Evolutionary conservation across 2,797 vertebrate genomes (phyloP).

Genomic region (Sebastes elongatus): DNA sequence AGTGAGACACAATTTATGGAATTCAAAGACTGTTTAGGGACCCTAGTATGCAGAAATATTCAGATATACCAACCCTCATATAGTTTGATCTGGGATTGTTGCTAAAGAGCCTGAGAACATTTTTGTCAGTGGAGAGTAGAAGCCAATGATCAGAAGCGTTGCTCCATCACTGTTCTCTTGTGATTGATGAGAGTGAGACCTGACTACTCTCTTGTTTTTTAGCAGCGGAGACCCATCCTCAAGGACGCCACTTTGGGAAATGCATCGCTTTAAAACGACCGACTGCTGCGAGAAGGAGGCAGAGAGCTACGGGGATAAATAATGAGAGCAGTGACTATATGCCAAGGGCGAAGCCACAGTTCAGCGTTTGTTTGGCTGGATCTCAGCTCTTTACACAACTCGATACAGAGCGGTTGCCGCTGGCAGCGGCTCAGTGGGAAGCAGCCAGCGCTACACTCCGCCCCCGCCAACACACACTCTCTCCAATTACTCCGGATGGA

Average conservation of each 20-base stretch:
- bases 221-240: background rate
- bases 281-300: constrained; percentile 2
- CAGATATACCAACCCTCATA: background rate
- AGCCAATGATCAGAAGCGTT: background rate
- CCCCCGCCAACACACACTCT: constrained; percentile 32
- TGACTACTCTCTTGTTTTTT: background rate
- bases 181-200: background rate
- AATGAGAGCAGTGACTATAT: constrained; percentile 46
- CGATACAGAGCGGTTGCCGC: constrained; percentile 55
- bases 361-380: constrained; percentile 62
- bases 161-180: background rate
- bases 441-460: constrained; percentile 21
- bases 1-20: no score
- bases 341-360: constrained; percentile 61
- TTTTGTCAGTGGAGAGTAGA: background rate
- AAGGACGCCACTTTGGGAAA: constrained; percentile 11
- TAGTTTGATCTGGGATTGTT: background rate
- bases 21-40: no score
- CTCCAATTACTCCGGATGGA: constrained; percentile 53
- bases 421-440: constrained; percentile 52
- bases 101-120: background rate
- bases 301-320: constrained; percentile 40
- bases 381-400: constrained; percentile 61
- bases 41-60: no score
- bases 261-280: constrained; percentile 2